Base-by-base conservation (phyloP, 2,888 invertebrate species). In the Macropis europaea region DNA sequence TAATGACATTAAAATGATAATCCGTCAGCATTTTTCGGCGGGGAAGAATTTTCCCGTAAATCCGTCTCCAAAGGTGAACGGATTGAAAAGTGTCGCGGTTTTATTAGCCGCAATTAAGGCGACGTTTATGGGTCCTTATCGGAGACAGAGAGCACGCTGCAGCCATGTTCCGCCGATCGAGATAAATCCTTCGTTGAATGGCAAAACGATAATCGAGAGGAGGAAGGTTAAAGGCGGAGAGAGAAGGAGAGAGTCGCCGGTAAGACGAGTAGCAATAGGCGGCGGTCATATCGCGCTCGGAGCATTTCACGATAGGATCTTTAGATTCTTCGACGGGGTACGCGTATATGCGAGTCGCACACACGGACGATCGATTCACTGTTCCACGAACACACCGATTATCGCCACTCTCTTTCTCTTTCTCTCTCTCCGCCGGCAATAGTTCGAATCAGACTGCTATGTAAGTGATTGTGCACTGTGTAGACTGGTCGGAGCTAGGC, bases 201-300 rank as follows among this genome's bases (percentile, higher is more conserved):
- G 70, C 52, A 56, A 81, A 76, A 73, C 78, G 79, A 79, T 81
- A 68, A 81, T 79, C 70, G 70, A 54, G 81, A 56, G 56, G 15
- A 24, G 38, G 32, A 13, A 28, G 24, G 26, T 26, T 2, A 19
- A 11, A 42, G 26, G 3, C 15, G 11, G 28, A 22, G 59, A 34
- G 32, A 17, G 40, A 42, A n/a, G 38, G 13, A 40, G 71, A 32
- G 53, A 43, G 38, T 48, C 24, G 63, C 43, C 48, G 68, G 83
- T 82, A 88, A 87, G 82, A 86, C 84, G 78, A 76, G 87, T 87
- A 87, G 88, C 86, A 86, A 86, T 86, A 83, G 86, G 81, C 84
- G 78, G 82, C 68, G 84, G 86, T 88, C 85, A 87, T 87, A 85
- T 87, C 83, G 83, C 84, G 82, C 84, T 82, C 73, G 64, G 69